A percentile compares a stretch with the other conserved stretches of the same genome.
phyloP scores from a whole-genome alignment of 2,797 vertebrate genomes.

The Anas flavirostris region DNA sequence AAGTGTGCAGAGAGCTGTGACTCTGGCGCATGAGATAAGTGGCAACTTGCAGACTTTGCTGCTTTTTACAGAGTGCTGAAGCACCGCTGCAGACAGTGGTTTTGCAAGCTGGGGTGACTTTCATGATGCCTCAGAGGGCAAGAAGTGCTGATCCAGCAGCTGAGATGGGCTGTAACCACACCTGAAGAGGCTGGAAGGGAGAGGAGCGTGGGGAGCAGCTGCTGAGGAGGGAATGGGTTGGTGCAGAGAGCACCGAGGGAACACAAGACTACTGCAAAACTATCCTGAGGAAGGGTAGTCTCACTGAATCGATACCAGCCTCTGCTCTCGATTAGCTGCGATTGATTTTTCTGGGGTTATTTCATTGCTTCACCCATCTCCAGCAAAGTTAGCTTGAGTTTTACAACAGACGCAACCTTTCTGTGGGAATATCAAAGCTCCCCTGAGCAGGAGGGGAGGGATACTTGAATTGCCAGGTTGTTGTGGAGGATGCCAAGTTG shows the following conservation, averaged over 20 bases:
- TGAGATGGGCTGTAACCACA: not conserved
- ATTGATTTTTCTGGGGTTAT: not conserved
- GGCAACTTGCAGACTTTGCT: not conserved
- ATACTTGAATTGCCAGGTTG: not conserved
- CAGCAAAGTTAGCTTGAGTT: not conserved
- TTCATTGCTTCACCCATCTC: not conserved
- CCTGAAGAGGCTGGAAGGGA: not conserved
- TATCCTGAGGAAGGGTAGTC: not conserved
- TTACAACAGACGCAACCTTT: not conserved
- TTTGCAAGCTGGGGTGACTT: slow-evolving; percentile 42
- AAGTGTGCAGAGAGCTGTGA: not conserved
- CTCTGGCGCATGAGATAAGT: not conserved
- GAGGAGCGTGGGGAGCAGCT: not conserved
- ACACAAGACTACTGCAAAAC: not conserved
- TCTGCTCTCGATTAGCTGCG: not conserved
- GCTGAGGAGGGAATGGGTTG: not conserved
- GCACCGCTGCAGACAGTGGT: not conserved
- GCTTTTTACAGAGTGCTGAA: not conserved
- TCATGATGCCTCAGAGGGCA: slow-evolving; percentile 26
- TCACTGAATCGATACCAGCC: not conserved
- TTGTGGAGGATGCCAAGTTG: not conserved
- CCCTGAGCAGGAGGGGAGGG: not conserved
- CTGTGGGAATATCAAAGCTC: not conserved
- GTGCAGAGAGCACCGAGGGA: accelerated
- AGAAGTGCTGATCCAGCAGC: slow-evolving; percentile 46